A percentile compares a stretch with the other conserved stretches of the same genome.
Conservation (phyloP, 2,113 vertebrate genomes). For the Brachypteracias leptosomus region DNA sequence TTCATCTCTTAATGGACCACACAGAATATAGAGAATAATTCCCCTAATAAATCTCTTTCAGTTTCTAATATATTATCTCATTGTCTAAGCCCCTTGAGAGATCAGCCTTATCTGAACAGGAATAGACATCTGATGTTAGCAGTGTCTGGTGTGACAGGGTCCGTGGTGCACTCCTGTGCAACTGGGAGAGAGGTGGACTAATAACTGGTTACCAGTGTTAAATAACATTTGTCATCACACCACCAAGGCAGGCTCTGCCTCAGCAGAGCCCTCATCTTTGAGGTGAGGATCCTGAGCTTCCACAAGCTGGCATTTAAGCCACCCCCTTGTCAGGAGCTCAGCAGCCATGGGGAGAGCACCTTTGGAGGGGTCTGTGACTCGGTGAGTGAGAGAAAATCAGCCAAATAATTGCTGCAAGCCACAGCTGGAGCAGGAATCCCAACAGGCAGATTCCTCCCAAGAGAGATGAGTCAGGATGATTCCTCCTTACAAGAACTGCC, state of each 20-base stretch:
- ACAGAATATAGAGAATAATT: not conserved
- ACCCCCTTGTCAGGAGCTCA: not conserved
- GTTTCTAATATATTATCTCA: not conserved
- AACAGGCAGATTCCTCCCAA: not conserved
- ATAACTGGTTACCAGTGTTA: not conserved
- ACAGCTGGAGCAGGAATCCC: not conserved
- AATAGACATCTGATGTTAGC: not conserved
- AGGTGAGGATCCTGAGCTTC: not conserved
- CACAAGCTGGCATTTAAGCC: not conserved
- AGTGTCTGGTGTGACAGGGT: not conserved
- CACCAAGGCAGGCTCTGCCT: not conserved
- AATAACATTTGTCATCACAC: not conserved
- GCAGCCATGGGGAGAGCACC: not conserved
- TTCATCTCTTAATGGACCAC: constrained; percentile 25
- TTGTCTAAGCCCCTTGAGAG: not conserved
- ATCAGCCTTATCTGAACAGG: not conserved
- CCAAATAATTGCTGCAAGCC: not conserved
- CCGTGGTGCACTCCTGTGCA: not conserved
- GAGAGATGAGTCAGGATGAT: not conserved
- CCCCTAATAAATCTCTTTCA: constrained; percentile 1
- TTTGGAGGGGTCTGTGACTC: too few relatives aligned
- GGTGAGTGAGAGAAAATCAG: not conserved
- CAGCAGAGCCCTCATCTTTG: too few relatives aligned
- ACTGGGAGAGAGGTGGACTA: not conserved
- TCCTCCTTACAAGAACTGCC: not conserved